phyloP scores from a whole-genome alignment of 2,888 invertebrate genomes.

The Meta bourneti region DNA sequence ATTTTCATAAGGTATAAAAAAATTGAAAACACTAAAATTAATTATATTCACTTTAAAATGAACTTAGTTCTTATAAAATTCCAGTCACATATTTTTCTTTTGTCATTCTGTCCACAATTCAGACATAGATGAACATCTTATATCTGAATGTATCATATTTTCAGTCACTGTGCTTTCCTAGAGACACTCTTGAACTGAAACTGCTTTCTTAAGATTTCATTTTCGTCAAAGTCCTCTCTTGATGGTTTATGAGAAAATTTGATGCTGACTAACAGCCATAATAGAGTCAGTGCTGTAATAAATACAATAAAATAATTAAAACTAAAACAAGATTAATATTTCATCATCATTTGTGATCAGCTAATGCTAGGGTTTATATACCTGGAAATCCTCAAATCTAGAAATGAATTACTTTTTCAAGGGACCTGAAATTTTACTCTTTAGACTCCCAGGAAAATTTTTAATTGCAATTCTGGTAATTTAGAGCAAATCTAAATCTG shows the following conservation, averaged over 20 bases:
- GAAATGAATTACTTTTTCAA: background rate
- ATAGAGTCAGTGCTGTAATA: conserved; percentile 52
- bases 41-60: no score
- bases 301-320: background rate
- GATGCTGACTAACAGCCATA: conserved; percentile 58
- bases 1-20: no score
- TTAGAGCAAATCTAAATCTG: no score
- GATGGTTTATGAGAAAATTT: background rate
- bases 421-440: background rate
- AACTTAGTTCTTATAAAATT: no score
- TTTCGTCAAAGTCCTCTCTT: conserved; percentile 72
- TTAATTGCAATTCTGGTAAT: background rate
- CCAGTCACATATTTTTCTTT: no score
- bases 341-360: background rate
- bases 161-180: conserved; percentile 51
- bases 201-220: conserved; percentile 68
- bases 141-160: no score
- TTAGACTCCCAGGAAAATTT: background rate
- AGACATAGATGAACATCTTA: no score
- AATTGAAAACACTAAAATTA: no score
- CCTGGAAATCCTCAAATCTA: background rate
- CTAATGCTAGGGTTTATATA: background rate
- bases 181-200: conserved; percentile 65
- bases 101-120: no score
- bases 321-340: background rate